Evolutionary conservation across 2,888 invertebrate genomes (phyloP), one percentile per base, ranked within the genome.

Genomic region (Meandrusa payeni): DNA sequence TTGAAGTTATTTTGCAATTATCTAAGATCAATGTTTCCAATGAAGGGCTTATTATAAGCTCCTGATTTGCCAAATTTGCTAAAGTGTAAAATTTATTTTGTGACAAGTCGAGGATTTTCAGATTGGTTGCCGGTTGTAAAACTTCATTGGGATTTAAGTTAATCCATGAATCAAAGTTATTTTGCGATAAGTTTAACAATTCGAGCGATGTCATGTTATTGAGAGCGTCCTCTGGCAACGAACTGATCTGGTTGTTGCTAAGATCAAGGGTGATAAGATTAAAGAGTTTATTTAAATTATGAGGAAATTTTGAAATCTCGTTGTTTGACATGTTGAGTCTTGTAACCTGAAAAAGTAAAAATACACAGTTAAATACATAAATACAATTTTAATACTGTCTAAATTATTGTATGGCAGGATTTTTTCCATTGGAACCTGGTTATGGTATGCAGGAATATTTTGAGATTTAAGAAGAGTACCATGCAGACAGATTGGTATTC

Each of bases 291-390:
- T 52, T 55, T 6, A 87, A 47, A 17, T 63, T 68, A 44, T 50
- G 52, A 0, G 93, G 92, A 55, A 94, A 89, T 2, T 66, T 68
- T 1, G 67, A 69, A 38, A 94, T 89, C 27, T 82, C 73, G 61
- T 94, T 94, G 53, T 83, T 79, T 2, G 94, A 93, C 41, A 94
- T 67, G 61, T 94, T 93, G 49, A 94, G 71, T 13, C 82, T 83
- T 54, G 89, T 88, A 15, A 93, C 90, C 92, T 93, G 80, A 55
- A 85, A 85, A 58, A n/a, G n/a, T n/a, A n/a, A n/a, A n/a, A n/a
- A n/a, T n/a, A n/a, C n/a, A n/a, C n/a, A n/a, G n/a, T n/a, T n/a
- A n/a, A n/a, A n/a, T n/a, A n/a, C n/a, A n/a, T n/a, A n/a, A n/a
- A n/a, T n/a, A n/a, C n/a, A n/a, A n/a, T n/a, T n/a, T n/a, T n/a